These are phyloP conservation scores for Euproctis similis DNA, from an alignment of 2,888 invertebrate species.

Conservation along the genomic window DNA sequence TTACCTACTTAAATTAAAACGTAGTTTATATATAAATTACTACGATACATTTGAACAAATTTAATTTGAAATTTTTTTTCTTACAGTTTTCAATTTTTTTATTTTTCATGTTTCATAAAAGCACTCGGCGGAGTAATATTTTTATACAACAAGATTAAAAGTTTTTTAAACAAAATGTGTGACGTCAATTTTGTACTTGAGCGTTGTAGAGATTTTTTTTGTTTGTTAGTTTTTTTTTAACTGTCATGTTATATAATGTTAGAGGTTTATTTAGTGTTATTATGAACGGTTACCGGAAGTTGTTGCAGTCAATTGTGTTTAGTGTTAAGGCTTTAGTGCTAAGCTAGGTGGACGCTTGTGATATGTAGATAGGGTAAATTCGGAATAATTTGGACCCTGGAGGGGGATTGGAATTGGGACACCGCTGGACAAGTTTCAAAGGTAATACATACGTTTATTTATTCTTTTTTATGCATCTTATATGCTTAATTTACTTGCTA, in stretches of 20 bases:
- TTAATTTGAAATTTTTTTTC: neutral
- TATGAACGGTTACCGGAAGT: constrained; percentile 64
- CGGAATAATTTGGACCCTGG: constrained; percentile 40
- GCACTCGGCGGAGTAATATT: neutral
- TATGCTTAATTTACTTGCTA: no score
- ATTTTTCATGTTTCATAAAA: no score
- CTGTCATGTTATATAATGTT: constrained; percentile 70
- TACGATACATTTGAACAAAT: neutral
- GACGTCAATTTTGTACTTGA: constrained; percentile 36
- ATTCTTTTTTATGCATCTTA: no score
- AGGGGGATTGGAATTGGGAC: constrained; percentile 38
- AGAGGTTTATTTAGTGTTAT: constrained; percentile 68
- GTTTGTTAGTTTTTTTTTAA: no score
- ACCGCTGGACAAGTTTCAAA: constrained; percentile 23
- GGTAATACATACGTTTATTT: constrained; percentile 13
- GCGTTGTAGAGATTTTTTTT: constrained; percentile 58
- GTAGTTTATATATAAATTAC: constrained; percentile 12
- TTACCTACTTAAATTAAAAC: constrained; percentile 32
- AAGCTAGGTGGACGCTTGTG: constrained; percentile 74
- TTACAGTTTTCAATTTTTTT: no score
- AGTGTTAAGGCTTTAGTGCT: constrained; percentile 63
- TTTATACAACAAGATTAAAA: no score
- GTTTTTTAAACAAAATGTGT: constrained; percentile 10
- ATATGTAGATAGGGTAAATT: constrained; percentile 63
- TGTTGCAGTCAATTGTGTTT: constrained; percentile 69